phyloP scores from a whole-genome alignment of 2,113 vertebrate genomes.

The Archocentrus centrarchus region DNA sequence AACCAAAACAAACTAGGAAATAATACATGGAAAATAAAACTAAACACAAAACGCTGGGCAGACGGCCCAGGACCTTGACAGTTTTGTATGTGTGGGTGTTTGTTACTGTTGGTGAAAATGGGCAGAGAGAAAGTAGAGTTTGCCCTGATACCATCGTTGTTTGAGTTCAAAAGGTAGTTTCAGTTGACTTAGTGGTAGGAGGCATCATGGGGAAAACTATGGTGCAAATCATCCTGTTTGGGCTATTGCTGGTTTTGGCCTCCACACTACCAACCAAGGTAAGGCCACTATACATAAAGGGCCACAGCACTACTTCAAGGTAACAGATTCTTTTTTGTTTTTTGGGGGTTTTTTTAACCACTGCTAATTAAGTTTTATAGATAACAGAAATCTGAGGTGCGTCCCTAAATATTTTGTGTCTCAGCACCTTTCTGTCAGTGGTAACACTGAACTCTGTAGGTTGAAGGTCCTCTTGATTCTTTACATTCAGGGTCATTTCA shows the following conservation, averaged over 20 bases:
- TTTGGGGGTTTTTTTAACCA: too few relatives aligned
- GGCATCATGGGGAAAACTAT: conserved; percentile 52
- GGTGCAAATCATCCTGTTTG: conserved; percentile 40
- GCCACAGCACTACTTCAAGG: not conserved
- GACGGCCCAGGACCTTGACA: too few relatives aligned
- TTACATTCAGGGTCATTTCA: not conserved
- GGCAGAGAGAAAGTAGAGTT: not conserved
- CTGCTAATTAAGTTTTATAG: not conserved
- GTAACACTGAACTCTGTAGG: not conserved
- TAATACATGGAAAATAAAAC: too few relatives aligned
- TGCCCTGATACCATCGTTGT: not conserved
- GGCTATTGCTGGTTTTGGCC: conserved; percentile 53
- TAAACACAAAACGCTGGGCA: too few relatives aligned
- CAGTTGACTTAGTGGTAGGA: not conserved
- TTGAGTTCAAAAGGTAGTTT: conserved; percentile 43
- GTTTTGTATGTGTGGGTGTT: not conserved
- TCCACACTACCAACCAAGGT: conserved; percentile 60
- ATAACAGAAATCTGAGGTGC: not conserved
- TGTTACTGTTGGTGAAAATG: not conserved
- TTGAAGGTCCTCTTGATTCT: conserved; percentile 17
- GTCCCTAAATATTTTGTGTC: not conserved
- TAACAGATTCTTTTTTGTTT: not conserved
- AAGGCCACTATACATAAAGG: not conserved
- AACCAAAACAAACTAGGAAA: too few relatives aligned
- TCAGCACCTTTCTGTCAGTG: not conserved